phyloP scores from a whole-genome alignment of 2,888 invertebrate species.

The Cerastis rubricosa region DNA sequence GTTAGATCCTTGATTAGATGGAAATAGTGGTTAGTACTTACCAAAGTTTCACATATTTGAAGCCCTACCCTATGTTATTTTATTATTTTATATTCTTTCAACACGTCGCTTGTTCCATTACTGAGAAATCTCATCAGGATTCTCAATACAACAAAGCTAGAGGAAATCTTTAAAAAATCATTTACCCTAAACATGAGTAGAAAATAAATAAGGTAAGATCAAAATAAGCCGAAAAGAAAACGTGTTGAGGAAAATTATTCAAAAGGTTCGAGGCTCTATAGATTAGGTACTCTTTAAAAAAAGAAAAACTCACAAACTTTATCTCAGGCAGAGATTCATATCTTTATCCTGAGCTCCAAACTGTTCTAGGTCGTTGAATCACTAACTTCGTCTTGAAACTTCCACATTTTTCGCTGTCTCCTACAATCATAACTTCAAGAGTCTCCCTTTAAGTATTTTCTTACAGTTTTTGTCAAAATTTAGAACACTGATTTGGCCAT shows the following conservation, averaged over 20 bases:
- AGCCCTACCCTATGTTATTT: neutral
- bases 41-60: neutral
- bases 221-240: conserved; percentile 50
- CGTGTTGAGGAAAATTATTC: conserved; percentile 61
- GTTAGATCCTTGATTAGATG: neutral
- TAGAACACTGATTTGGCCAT: conserved; percentile 54
- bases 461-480: conserved; percentile 39
- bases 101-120: conserved; percentile 2
- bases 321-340: conserved; percentile 61
- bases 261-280: conserved; percentile 57
- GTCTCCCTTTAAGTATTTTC: conserved; percentile 39
- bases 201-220: conserved; percentile 58
- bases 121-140: conserved; percentile 1
- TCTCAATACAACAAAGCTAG: conserved; percentile 18
- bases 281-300: conserved; percentile 60
- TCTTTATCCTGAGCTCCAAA: conserved; percentile 57
- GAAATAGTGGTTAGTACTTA: neutral
- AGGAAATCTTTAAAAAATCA: conserved; percentile 33
- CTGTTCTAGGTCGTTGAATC: conserved; percentile 60
- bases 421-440: conserved; percentile 40
- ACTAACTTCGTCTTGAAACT: conserved; percentile 53
- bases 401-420: conserved; percentile 56
- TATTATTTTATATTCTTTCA: neutral
- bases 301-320: conserved; percentile 59
- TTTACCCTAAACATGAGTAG: conserved; percentile 36